Evolutionary conservation across 1,140 invertebrate genomes (phyloP), one percentile per base, ranked within the genome.

Genomic region (Drosophila repletoides): DNA sequence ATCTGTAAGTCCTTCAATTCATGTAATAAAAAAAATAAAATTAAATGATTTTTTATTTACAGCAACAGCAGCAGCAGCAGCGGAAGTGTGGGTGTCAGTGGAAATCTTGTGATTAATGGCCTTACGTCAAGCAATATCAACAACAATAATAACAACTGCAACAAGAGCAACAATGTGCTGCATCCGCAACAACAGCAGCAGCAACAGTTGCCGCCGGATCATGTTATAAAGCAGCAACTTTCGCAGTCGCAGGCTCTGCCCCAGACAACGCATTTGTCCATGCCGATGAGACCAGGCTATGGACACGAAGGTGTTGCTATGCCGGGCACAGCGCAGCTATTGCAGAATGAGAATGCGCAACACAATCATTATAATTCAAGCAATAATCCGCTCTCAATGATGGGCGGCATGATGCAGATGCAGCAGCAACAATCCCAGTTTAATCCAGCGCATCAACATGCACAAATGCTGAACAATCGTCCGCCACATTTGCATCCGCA

Each of bases 61-160:
- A 29, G 49, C 38, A 52, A 56, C 48, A 74, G 49, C 33, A 71
- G 58, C 75, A 75, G 65, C 40, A 73, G 77, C 63, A 72, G 41
- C 29, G 68, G 69, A 29, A 65, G 31, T 7, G 14, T 10, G 4
- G 29, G 40, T 45, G 29, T n/a, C 17, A 26, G 33, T 53, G 76
- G 65, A 43, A 83, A 72, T 51, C 80, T 89, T 76, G 69, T 89
- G 72, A 89, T 89, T 63, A 89, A 89, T 58, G 88, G 88, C 70
- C 87, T 89, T 88, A 89, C 88, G 53, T 67, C 84, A 80, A 84
- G 83, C 79, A 89, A 89, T 89, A 89, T 69, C 40, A 70, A 61
- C 55, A 76, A 58, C 69, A 81, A 55, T 46, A 75, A 74, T 38
- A 74, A 73, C 19, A 83, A 70, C 36, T 83, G 68, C 40, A 84